Evolutionary conservation across 53 echinoderm and acorn worm genomes (phyloP), one percentile per base, ranked within the genome.

Genomic region (Luidia sarsii): DNA sequence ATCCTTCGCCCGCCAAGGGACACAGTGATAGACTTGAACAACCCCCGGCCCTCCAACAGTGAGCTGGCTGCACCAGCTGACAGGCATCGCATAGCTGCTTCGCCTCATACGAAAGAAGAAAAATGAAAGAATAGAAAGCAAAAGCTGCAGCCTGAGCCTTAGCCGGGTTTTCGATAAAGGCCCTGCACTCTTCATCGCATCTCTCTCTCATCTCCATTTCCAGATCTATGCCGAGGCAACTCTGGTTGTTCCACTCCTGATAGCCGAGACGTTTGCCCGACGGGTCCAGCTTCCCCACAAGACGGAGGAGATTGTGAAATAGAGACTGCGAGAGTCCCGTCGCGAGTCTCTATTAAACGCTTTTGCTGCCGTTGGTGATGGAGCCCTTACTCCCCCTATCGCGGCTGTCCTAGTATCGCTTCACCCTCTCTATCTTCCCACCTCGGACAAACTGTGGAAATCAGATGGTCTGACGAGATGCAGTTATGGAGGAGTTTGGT

Each of bases 231-330:
- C 87, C 27, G 95, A 95, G 30, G 91, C 89, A 8, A 95, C 95
- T 0, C 84, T 95, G 57, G 48, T 95, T 4, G 90, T 92, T 46
- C 95, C 95, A 0, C 73, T 95, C 36, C 69, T 95, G 21, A 88
- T 95, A 1, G 95, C 95, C 23, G 95, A 95, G 74, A 95, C 95
- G 7, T 95, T 95, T 39, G 92, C 90, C 28, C 86, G 80, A 16
- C 75, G 83, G 37, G 85, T 92, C 3, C 45, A 69, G 28, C 71
- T 83, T 8, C 83, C 83, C 24, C 72, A 72, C 52, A 72, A 75
- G 33, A 60, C 75, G n/a, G 75, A 75, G 31, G 75, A 75, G 25
- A 75, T 39, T 32, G 30, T 25, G 9, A 61, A 75, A 59, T 75
- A 75, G 24, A n/a, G n/a, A n/a, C n/a, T n/a, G n/a, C n/a, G n/a